These are phyloP conservation scores for Vanacampus margaritifer DNA, from an alignment of 2,113 vertebrate genomes.

Conservation along the genomic window DNA sequence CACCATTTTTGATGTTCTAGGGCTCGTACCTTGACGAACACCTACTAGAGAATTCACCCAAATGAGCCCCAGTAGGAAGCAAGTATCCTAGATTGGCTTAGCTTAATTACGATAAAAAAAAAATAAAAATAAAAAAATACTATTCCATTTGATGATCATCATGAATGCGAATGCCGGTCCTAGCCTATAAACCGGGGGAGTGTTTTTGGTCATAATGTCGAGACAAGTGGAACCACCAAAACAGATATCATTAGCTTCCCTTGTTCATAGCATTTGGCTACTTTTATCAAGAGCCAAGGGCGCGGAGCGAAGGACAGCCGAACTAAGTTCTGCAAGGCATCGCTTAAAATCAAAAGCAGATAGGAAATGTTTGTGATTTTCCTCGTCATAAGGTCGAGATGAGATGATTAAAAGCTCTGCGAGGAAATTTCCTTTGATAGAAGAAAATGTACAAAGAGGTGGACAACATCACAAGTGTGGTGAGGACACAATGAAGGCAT, in stretches of 20 bases:
- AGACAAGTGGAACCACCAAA: too few species aligned
- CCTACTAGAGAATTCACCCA: too few species aligned
- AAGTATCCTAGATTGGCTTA: too few species aligned
- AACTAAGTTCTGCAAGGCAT: neutral
- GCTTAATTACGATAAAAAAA: too few species aligned
- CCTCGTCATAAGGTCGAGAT: neutral
- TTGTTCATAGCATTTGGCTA: neutral
- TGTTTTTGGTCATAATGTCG: too few species aligned
- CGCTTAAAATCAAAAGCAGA: slow-evolving; percentile 13
- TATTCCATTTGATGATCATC: too few species aligned
- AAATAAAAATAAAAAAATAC: too few species aligned
- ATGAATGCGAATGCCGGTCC: too few species aligned
- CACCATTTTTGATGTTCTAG: too few species aligned
- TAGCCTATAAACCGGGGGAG: too few species aligned
- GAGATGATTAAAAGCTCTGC: slow-evolving; percentile 23
- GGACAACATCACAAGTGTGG: slow-evolving; percentile 58
- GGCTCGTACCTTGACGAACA: too few species aligned
- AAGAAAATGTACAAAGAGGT: slow-evolving; percentile 48
- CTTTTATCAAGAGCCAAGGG: neutral
- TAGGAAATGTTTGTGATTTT: neutral
- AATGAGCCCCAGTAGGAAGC: too few species aligned
- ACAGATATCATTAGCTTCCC: neutral
- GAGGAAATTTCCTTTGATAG: slow-evolving; percentile 24
- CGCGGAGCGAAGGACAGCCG: neutral
- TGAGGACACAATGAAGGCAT: slow-evolving; percentile 60